A percentile compares a stretch with the other conserved stretches of the same genome.
Evolutionary conservation across 2,113 vertebrate genomes (phyloP).

Genomic region (Ochotona curzoniae): DNA sequence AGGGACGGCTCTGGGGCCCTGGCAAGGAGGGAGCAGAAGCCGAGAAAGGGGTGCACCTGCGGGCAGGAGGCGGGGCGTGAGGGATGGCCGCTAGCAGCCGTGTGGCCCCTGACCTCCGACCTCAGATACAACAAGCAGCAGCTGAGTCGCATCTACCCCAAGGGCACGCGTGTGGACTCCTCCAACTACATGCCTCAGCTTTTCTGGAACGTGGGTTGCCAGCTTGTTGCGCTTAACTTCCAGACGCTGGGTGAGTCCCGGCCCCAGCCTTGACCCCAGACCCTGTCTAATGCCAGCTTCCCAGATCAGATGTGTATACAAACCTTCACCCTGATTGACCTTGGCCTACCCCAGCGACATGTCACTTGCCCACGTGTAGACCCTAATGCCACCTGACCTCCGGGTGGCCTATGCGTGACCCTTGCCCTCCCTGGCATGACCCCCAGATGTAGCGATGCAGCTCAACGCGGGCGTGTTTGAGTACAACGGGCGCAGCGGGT

Average conservation of each 20-base stretch:
- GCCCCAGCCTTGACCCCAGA: background rate
- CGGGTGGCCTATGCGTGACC: no score
- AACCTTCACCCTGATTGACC: no score
- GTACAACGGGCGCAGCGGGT: constrained; percentile 92
- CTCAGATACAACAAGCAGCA: constrained; percentile 96
- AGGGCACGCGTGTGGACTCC: constrained; percentile 95
- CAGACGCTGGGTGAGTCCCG: constrained; percentile 91
- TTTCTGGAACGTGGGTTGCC: constrained; percentile 96
- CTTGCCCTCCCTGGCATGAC: rapidly evolving
- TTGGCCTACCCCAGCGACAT: background rate
- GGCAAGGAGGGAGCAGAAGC: background rate
- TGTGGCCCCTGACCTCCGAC: constrained; percentile 74
- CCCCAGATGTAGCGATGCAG: constrained; percentile 89
- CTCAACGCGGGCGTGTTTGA: constrained; percentile 94
- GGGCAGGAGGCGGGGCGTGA: no score
- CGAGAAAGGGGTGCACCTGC: no score
- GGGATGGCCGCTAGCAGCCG: rapidly evolving
- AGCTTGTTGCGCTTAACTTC: constrained; percentile 95
- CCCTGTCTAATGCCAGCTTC: background rate
- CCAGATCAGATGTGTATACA: no score
- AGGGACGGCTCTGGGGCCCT: no score
- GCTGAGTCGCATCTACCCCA: constrained; percentile 95
- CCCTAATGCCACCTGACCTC: background rate
- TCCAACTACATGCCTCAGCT: constrained; percentile 97
- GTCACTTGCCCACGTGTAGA: background rate